Evolutionary conservation across 2,113 vertebrate species (phyloP).

Genomic region (human): DNA sequence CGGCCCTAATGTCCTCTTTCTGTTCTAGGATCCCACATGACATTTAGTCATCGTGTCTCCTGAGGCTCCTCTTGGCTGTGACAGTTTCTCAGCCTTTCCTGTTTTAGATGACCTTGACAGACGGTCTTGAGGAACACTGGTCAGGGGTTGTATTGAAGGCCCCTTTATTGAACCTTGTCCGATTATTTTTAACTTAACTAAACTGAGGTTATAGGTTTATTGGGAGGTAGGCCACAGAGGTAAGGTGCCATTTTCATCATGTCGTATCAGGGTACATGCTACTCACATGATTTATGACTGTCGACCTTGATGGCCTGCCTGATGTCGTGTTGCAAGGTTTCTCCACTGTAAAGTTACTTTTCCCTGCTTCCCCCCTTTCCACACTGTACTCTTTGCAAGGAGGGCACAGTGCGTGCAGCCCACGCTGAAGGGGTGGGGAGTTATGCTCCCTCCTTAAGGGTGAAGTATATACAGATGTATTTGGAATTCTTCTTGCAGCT

Average conservation of each 20-base stretch:
- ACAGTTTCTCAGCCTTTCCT: not conserved
- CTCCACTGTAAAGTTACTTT: not conserved
- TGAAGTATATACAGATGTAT: not conserved
- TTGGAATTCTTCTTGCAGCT: not conserved
- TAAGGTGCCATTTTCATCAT: not conserved
- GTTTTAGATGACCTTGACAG: not conserved
- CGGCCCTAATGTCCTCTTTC: not conserved
- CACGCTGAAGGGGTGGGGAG: not conserved
- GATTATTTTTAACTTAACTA: too few species aligned
- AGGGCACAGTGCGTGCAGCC: not conserved
- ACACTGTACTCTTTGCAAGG: not conserved
- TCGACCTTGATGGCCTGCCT: not conserved
- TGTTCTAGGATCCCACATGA: not conserved
- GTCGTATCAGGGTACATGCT: accelerated
- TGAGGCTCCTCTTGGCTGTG: not conserved
- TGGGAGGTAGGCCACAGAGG: not conserved
- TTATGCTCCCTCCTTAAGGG: accelerated
- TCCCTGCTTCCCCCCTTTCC: not conserved
- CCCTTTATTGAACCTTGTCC: not conserved
- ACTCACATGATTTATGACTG: accelerated
- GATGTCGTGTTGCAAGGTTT: not conserved
- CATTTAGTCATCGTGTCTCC: not conserved
- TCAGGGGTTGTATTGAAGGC: not conserved
- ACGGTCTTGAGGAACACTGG: accelerated
- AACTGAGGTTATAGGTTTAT: not conserved